Conservation (phyloP, 2,113 vertebrate genomes). For the Eulemur macaco region DNA sequence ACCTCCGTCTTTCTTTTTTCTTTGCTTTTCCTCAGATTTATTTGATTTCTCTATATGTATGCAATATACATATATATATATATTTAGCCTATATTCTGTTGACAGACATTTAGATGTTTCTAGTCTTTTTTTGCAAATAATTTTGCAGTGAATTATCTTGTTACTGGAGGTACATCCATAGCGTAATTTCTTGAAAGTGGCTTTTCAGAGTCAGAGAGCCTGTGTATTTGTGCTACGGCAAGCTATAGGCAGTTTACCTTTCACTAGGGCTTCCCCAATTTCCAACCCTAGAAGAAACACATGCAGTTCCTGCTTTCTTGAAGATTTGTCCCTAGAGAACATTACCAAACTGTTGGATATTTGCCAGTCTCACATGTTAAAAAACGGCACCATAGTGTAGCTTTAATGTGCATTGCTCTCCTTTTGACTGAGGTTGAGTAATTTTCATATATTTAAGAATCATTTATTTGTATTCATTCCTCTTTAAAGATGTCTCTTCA, state of each 20-base stretch:
- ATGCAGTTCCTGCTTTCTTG: background rate
- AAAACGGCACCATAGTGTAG: background rate
- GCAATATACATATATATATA: background rate
- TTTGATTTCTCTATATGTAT: background rate
- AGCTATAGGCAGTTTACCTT: background rate
- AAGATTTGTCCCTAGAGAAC: background rate
- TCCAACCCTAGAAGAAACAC: background rate
- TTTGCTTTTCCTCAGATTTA: background rate
- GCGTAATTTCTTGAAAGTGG: background rate
- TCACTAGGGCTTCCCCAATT: background rate
- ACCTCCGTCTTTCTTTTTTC: background rate
- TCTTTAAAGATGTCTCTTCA: background rate
- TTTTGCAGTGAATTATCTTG: background rate
- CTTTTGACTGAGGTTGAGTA: background rate
- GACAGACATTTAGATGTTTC: background rate
- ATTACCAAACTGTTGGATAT: background rate
- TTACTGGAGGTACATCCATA: background rate
- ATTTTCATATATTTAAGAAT: background rate
- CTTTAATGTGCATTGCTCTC: background rate
- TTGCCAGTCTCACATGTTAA: background rate
- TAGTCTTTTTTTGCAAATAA: background rate
- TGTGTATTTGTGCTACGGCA: background rate
- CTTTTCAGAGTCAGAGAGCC: background rate
- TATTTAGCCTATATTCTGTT: background rate
- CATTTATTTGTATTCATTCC: background rate